Evolutionary conservation across 2,888 invertebrate species (phyloP).

Genomic region (Drosophila recens): DNA sequence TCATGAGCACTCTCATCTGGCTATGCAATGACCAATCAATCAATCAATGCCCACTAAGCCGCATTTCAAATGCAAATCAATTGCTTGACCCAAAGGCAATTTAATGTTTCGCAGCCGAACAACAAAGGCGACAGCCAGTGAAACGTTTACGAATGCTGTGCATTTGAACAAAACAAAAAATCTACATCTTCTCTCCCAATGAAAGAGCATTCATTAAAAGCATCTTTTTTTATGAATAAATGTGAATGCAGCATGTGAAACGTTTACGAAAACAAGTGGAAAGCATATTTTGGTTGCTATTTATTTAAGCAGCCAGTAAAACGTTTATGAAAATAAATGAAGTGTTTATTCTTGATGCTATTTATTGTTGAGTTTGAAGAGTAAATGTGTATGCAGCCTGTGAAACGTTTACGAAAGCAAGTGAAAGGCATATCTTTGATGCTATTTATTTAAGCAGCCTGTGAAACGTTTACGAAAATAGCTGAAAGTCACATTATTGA

Average conservation of each 20-base stretch:
- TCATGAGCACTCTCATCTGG: constrained; percentile 14
- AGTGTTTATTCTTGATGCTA: no score
- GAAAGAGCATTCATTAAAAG: no score
- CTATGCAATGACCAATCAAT: constrained; percentile 7
- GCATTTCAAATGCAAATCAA: constrained; percentile 3
- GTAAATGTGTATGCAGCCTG: background rate
- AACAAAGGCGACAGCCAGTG: background rate
- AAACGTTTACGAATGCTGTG: constrained; percentile 9
- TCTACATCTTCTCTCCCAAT: no score
- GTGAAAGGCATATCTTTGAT: background rate
- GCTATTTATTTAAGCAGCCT: background rate
- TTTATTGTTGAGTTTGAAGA: no score
- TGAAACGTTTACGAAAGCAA: background rate
- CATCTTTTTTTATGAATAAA: no score
- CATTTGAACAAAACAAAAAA: no score
- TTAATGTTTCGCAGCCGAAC: no score
- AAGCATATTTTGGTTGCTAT: background rate
- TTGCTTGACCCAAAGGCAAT: background rate
- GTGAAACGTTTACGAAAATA: constrained; percentile 23
- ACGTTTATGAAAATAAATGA: background rate
- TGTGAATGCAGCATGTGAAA: background rate
- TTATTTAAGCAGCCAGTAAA: background rate
- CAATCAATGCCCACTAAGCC: background rate
- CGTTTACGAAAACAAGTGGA: background rate
- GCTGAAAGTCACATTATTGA: background rate